Base-by-base conservation (phyloP, 1,140 invertebrate species). In the Macrocentrus cingulum region DNA sequence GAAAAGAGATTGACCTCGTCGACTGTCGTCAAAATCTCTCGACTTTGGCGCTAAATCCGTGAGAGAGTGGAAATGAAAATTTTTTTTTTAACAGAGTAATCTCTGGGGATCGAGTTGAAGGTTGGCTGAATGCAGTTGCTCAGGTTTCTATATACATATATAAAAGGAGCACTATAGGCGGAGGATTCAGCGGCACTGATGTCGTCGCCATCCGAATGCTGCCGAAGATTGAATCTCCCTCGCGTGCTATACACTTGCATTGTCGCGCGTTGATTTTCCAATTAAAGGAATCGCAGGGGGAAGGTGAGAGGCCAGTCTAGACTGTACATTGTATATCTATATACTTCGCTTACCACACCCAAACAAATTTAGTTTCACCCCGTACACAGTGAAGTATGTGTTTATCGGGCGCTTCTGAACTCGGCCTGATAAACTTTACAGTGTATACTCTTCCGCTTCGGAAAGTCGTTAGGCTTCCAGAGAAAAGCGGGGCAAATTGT, bases 41-140 rank as follows among this genome's bases (percentile, higher is more conserved):
- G 36, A 39, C 36, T 39, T 39, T 39, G 36, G 13, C 36, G 36
- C 13, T 39, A 39, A 39, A 39, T 39, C 36, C 36, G 36, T 13
- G 8, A 8, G 36, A 39, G 36, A 39, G 36, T 39, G 36, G 36
- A 39, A 39, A 39, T 39, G 36, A 39, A 39, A 39, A 5, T 39
- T 39, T 39, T 39, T 39, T 39, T 39, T 13, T n/a, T n/a, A n/a
- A 8, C 36, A 39, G 25, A 29, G 36, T 39, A 39, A 39, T 39
- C 36, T 39, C 36, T 15, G 36, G 13, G 15, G 36, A 39, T 39
- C 36, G 36, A 39, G 8, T 39, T 13, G 36, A 13, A 39, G 36
- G 13, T 39, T 39, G 36, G 15, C 36, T 39, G 36, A 39, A 39
- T n/a, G 36, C 13, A 39, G 7, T 39, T 13, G 36, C 7, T 13